Evolutionary conservation across 2,113 vertebrate genomes (phyloP).

Genomic region (Ameiurus melas): DNA sequence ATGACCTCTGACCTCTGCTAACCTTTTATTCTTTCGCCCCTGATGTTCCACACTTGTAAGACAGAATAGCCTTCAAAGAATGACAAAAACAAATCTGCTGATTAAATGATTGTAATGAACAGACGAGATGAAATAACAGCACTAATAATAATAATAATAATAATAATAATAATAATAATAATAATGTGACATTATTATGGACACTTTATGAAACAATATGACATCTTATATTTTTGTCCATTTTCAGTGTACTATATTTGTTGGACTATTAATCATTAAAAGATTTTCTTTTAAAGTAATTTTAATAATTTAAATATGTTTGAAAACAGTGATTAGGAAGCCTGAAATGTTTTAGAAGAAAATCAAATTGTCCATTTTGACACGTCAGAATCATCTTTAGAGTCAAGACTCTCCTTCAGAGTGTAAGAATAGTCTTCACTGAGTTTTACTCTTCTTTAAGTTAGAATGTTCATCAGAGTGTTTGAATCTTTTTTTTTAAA

Average conservation of each 20-base stretch:
- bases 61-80: constrained; percentile 29
- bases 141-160: background rate
- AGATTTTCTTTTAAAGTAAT: background rate
- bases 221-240: background rate
- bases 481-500: background rate
- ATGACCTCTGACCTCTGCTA: constrained; percentile 64
- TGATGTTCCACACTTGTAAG: constrained; percentile 43
- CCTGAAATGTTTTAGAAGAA: background rate
- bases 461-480: too few relatives aligned
- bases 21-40: constrained; percentile 48
- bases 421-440: too few relatives aligned
- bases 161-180: background rate
- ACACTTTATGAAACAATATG: background rate
- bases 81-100: background rate
- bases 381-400: background rate
- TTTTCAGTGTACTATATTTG: background rate
- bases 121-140: too few relatives aligned
- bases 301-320: background rate
- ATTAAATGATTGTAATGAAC: background rate
- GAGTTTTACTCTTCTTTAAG: background rate
- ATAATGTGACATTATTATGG: background rate
- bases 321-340: background rate
- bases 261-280: background rate
- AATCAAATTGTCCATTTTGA: background rate
- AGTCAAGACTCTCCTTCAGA: background rate